Base-by-base conservation (phyloP, 2,797 vertebrate species). In the Falco novaeseelandiae region DNA sequence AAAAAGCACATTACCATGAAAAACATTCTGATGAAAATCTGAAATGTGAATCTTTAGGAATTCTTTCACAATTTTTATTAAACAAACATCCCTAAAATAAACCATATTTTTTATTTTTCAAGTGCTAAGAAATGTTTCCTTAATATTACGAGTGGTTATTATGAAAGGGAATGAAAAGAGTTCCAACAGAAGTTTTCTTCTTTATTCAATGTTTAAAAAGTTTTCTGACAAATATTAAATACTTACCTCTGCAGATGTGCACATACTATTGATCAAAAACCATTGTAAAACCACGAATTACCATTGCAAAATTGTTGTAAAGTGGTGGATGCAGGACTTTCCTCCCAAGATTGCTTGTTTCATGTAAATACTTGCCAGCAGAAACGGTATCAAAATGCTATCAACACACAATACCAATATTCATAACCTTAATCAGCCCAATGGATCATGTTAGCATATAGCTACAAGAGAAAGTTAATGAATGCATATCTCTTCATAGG, bases 361-460 rank as follows among this genome's bases (percentile, higher is more conserved):
- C 27, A 9, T 0, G 0, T 2, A 29, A 46, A 25, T 27, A 20
- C 25, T 17, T 66, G 59, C 30, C 62, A 54, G 34, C 7, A 12
- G 49, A 72, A 72, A 74, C 11, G 7, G 12, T n/a, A 63, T 73
- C 27, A 54, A 34, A 54, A 26, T 0, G 0, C 21, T 59, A 22
- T n/a, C 38, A 63, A 49, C 4, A 19, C 27, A n/a, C 12, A 20
- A 9, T 8, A 22, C 17, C 42, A 27, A 46, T 23, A 59, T 32
- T 61, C 48, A 61, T 10, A 79, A n/a, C 14, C 15, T 54, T 27
- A 8, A 14, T 32, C 6, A 5, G 22, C 34, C 40, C 51, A 32
- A 13, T 7, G 40, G 71, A 55, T 49, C 25, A 29, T 13, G 23
- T 17, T 19, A 38, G 21, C 11, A 13, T 9, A 46, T 5, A 67